phyloP scores from a whole-genome alignment of 2,888 invertebrate genomes.

The Drosophila colorata region DNA sequence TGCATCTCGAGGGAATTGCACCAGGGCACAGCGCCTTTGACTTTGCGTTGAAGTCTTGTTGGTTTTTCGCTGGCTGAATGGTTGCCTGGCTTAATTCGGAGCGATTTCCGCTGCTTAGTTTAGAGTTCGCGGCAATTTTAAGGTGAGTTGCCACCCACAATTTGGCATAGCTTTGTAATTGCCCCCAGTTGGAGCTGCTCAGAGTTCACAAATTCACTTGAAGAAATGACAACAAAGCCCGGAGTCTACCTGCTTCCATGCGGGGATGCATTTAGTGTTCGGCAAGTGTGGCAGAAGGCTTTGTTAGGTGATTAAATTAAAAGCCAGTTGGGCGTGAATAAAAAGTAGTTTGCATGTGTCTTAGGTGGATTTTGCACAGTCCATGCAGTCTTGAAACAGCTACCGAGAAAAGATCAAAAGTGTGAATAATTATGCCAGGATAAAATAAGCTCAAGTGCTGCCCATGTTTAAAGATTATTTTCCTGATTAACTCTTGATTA shows the following conservation, averaged over 20 bases:
- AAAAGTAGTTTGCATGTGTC: background rate
- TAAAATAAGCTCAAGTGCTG: conserved; percentile 31
- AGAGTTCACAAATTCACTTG: conserved; percentile 54
- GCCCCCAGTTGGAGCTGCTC: conserved; percentile 17
- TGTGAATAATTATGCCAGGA: conserved; percentile 22
- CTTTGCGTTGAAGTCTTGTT: conserved; percentile 56
- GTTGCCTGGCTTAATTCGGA: conserved; percentile 35
- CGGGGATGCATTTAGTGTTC: background rate
- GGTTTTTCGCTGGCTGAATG: conserved; percentile 23
- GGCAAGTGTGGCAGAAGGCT: conserved; percentile 23
- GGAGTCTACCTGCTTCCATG: conserved; percentile 10
- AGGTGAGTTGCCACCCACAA: conserved; percentile 3
- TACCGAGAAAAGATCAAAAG: conserved; percentile 4
- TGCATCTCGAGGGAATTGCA: conserved; percentile 56
- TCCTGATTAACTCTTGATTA: conserved; percentile 35
- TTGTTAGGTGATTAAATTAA: conserved; percentile 46
- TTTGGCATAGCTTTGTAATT: conserved; percentile 26
- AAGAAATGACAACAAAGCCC: conserved; percentile 39
- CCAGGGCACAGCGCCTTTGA: conserved; percentile 47
- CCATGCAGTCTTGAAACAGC: background rate
- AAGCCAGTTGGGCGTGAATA: conserved; percentile 7
- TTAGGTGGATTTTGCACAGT: background rate
- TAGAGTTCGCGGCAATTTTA: conserved; percentile 30
- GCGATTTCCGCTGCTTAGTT: conserved; percentile 50
- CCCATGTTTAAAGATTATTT: conserved; percentile 36